Base-by-base conservation (phyloP, 2,797 vertebrate species). In the Selene dorsalis region DNA sequence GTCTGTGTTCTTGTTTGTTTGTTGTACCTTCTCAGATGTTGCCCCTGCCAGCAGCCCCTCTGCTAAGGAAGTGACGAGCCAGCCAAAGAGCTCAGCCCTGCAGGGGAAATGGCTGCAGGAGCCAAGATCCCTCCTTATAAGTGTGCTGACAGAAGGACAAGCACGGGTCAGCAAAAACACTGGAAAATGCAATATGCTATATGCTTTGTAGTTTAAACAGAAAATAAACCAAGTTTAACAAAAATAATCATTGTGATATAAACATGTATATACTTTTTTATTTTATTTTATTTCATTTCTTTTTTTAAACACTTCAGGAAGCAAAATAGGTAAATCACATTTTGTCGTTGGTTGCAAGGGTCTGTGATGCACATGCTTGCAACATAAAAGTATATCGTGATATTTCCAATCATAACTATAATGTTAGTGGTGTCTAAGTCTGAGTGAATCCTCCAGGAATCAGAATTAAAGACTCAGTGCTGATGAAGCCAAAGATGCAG, bases 81-180 rank as follows among this genome's bases (percentile, higher is more conserved):
- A 83, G 93, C 93, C 93, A 94, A 93, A 93, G 88, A 91, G 91
- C 87, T 90, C 76, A 89, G 89, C 89, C 72, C 93, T 88, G 89
- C 91, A 87, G 91, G 90, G 80, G 69, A 82, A 83, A 75, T 14
- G 80, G 66, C 84, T 79, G 83, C 85, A 79, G 73, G 78, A 90
- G 92, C 93, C 92, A 92, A 93, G 87, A 87, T 85, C 55, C 75
- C 75, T 91, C 88, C 82, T 87, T 82, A 56, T 50, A 77, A 52
- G 76, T 77, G 84, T 82, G 72, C 68, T 43, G 83, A 85, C 84
- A 89, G 79, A 91, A 86, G 89, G 87, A 83, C 73, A n/a, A 39
- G 68, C 85, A 74, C 47, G 41, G 39, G 82, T 82, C 82, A 83
- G 67, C 69, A 72, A 81, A 79, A 57, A 45, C 32, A 3, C 1